Evolutionary conservation across 2,888 invertebrate species (phyloP).

Genomic region (Ennomos erosarius): DNA sequence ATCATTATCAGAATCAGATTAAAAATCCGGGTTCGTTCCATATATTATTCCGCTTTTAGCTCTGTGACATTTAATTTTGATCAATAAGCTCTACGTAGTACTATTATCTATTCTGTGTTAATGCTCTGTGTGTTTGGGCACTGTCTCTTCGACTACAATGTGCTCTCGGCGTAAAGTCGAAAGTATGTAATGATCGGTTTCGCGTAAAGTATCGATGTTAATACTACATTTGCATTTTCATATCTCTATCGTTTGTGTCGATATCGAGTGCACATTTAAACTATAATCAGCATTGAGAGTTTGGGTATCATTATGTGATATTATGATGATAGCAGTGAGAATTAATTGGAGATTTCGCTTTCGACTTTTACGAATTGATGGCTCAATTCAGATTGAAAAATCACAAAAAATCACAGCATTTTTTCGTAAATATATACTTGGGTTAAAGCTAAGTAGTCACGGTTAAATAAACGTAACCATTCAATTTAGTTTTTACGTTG

Average conservation of each 20-base stretch:
- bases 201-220: slow-evolving; percentile 46
- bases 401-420: too few species aligned
- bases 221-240: slow-evolving; percentile 48
- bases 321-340: slow-evolving; percentile 13
- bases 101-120: too few species aligned
- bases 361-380: slow-evolving; percentile 15
- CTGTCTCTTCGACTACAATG: slow-evolving; percentile 9
- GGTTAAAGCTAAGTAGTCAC: too few species aligned
- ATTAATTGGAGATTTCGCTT: slow-evolving; percentile 12
- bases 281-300: slow-evolving; percentile 17
- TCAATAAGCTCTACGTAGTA: too few species aligned
- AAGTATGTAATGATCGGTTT: slow-evolving; percentile 41
- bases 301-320: slow-evolving; percentile 17
- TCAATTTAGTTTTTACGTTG: too few species aligned
- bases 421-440: too few species aligned
- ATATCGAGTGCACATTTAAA: slow-evolving; percentile 16
- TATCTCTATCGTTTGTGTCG: slow-evolving; percentile 40
- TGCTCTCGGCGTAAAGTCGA: slow-evolving; percentile 40
- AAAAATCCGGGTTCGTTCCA: too few species aligned
- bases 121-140: too few species aligned
- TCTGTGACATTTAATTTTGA: too few species aligned
- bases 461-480: too few species aligned
- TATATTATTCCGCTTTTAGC: too few species aligned
- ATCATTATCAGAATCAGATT: not conserved
- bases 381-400: slow-evolving; percentile 1